Conservation (phyloP, 1,140 invertebrate species). For the Pseudomyrmex flavicornis region DNA sequence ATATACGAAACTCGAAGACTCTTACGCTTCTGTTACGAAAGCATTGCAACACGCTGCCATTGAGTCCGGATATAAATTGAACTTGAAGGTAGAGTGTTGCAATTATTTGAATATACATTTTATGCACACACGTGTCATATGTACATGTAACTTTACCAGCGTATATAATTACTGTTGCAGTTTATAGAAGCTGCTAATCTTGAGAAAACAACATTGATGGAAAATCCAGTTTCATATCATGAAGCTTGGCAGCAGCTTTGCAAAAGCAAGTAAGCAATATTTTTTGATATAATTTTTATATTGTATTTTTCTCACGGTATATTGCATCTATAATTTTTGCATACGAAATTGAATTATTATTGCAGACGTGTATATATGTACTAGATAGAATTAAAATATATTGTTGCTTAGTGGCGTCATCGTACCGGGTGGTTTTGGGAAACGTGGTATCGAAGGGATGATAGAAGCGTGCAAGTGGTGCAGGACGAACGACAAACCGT, state of each 20-base stretch:
- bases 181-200: slow-evolving; percentile 97
- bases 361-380: too few relatives aligned
- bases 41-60: slow-evolving; percentile 97
- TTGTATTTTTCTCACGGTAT: not conserved
- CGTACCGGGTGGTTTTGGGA: slow-evolving; percentile 99
- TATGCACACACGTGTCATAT: not conserved
- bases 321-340: slow-evolving; percentile 18
- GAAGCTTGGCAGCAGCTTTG: slow-evolving; percentile 97
- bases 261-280: slow-evolving; percentile 91
- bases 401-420: slow-evolving; percentile 91
- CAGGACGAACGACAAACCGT: slow-evolving; percentile 94
- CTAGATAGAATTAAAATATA: slow-evolving; percentile 48
- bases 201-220: slow-evolving; percentile 90
- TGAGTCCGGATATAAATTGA: slow-evolving; percentile 93
- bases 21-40: slow-evolving; percentile 98
- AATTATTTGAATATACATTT: slow-evolving; percentile 30
- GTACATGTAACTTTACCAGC: slow-evolving; percentile 1
- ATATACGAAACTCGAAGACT: slow-evolving; percentile 98
- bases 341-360: slow-evolving; percentile 14
- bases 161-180: slow-evolving; percentile 81
- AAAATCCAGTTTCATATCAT: slow-evolving; percentile 94
- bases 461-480: slow-evolving; percentile 97
- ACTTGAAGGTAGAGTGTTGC: slow-evolving; percentile 87
- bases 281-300: slow-evolving; percentile 55
- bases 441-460: slow-evolving; percentile 98